A percentile compares a stretch with the other conserved stretches of the same genome.
phyloP scores from a whole-genome alignment of 2,888 invertebrate species.

The Rapana venosa region DNA sequence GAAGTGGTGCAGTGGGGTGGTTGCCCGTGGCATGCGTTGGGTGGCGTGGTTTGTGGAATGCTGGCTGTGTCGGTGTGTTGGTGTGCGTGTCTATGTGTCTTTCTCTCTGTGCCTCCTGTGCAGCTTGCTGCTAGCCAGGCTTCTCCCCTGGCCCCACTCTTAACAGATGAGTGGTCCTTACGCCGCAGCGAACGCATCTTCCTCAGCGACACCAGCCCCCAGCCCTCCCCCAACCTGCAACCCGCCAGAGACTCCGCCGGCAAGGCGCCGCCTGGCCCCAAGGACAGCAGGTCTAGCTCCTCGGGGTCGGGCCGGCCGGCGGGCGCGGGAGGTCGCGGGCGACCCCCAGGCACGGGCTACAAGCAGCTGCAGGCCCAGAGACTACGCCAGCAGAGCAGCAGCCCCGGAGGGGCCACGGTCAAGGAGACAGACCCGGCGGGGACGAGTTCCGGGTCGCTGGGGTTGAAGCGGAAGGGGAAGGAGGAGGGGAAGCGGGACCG shows the following conservation, averaged over 20 bases:
- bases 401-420: background rate
- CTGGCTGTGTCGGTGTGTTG: constrained; percentile 15
- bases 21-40: constrained; percentile 1
- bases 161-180: constrained; percentile 75
- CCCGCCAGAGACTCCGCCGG: constrained; percentile 40
- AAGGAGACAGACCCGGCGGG: background rate
- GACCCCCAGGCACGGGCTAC: constrained; percentile 19
- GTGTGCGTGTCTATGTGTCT: constrained; percentile 43
- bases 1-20: background rate
- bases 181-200: constrained; percentile 79
- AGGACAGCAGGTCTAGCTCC: constrained; percentile 39
- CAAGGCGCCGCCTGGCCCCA: constrained; percentile 29
- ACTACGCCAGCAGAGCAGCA: constrained; percentile 13
- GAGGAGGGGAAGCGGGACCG: constrained; percentile 46
- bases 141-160: constrained; percentile 65
- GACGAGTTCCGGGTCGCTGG: background rate
- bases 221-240: constrained; percentile 63
- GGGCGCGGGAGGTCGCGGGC: constrained; percentile 17
- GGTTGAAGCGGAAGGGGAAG: constrained; percentile 8
- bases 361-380: constrained; percentile 17
- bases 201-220: constrained; percentile 75
- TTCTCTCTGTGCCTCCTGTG: constrained; percentile 44
- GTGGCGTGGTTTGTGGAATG: constrained; percentile 19
- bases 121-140: constrained; percentile 82
- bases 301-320: background rate